Evolutionary conservation across 1,140 invertebrate species (phyloP), one percentile per base, ranked within the genome.

Genomic region (Halesus radiatus): DNA sequence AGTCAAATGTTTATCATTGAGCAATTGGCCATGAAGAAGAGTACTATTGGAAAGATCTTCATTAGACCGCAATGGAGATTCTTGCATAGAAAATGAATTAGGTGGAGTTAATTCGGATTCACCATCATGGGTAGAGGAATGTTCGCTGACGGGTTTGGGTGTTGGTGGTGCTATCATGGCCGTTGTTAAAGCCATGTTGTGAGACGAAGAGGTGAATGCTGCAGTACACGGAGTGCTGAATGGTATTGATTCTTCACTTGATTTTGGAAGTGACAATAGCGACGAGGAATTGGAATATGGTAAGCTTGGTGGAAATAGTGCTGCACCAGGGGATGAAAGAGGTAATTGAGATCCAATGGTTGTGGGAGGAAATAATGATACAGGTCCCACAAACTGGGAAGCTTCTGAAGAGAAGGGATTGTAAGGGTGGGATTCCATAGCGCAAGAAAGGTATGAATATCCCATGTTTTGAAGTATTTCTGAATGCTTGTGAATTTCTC

Each of bases 141-240:
- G 45, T 32, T 81, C 88, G 10, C 86, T 79, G 3, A 87, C 86
- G 1, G 84, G 79, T 80, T 89, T 88, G 15, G 90, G 88, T 23
- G 88, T 87, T 22, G 88, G 86, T 62, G 90, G 87, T 74, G 90
- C 91, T 20, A 95, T 93, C 91, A 95, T 95, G 0, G 94, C 92
- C 6, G 94, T 93, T 3, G 94, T 95, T 1, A 95, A 85, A 0
- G 93, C 94, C 90, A 95, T 94, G 84, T 95, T 95, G 85, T 94
- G 93, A 56, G 93, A 92, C 3, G 93, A 95, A 16, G 94, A 92
- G 5, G 94, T 95, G 84, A 96, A 96, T 8, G 93, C 91, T 3
- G 95, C 94, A 3, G 92, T 92, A 87, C 93, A 94, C 0, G 93
- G 87, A 16, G 92, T 90, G 3, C 76, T 84, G 83, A 87, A 88